Evolutionary conservation across 2,113 vertebrate species (phyloP), one percentile per base, ranked within the genome.

Genomic region (Seriola aureovittata): DNA sequence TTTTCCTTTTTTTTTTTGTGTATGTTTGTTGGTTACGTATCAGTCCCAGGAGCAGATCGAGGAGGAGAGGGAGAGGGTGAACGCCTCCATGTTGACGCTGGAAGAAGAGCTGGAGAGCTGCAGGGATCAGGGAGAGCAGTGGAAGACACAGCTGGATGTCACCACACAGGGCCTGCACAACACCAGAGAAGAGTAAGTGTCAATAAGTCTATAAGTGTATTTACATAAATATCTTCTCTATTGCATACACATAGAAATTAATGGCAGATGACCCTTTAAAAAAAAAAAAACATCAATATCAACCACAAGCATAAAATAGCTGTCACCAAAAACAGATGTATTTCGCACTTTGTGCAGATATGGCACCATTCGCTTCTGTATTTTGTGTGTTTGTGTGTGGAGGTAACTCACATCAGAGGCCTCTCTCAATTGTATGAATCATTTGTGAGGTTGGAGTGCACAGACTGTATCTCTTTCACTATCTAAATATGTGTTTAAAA

Each of bases 21-120:
- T 38, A 10, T n/a, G 55, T 59, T 25, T 44, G n/a, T 48, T 48
- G 38, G 3, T 36, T 2, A 7, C 52, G 19, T 25, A 23, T 70
- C 80, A 96, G 98, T 97, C 97, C 21, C 97, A 97, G 70, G 95
- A 96, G 75, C 93, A 82, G 42, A 91, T 99, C 48, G 97, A 98
- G 81, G 93, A 95, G 0, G 97, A 99, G 94, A 93, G 94, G 62
- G 95, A 98, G 94, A 95, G 95, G 85, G 96, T 98, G 62, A 96
- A 96, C 4, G 14, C 89, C 0, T 93, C 96, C 10, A 90, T 99
- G 44, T 85, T 95, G 54, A 94, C 90, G 52, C 92, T 99, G 81
- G 97, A 97, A 91, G 93, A 92, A 16, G 97, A 98, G 89, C 95
- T 99, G 90, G 96, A 97, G 64, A 95, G 95, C 91, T 95, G 94